These are phyloP conservation scores for Merluccius polli DNA, from an alignment of 2,797 vertebrate genomes.

Conservation along the genomic window DNA sequence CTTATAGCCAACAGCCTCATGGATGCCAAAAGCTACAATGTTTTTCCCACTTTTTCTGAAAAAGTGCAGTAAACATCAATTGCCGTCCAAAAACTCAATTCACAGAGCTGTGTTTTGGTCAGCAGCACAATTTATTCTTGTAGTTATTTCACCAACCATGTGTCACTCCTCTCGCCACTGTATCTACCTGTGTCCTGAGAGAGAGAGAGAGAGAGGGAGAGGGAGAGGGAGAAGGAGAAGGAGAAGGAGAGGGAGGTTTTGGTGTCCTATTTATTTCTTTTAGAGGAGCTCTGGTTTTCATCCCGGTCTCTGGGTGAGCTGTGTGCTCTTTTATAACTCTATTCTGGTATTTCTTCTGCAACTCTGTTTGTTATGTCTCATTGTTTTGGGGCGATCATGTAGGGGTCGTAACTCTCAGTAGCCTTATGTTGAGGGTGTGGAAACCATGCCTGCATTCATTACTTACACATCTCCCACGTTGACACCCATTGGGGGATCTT, in stretches of 20 bases:
- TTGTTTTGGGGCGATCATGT: background rate
- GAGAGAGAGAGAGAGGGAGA: no score
- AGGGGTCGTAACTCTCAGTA: background rate
- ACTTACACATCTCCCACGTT: background rate
- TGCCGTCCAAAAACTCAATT: background rate
- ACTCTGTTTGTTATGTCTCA: background rate
- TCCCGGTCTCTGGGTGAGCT: background rate
- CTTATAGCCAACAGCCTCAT: background rate
- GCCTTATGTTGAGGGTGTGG: no score
- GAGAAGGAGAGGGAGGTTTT: no score
- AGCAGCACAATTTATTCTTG: background rate
- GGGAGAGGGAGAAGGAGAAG: no score
- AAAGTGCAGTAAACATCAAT: background rate
- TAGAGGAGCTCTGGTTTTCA: background rate
- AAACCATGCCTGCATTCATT: background rate
- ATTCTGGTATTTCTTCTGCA: background rate
- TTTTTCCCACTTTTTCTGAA: background rate
- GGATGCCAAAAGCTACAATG: background rate
- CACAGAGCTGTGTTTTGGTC: background rate
- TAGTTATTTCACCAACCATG: no score
- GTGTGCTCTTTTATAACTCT: background rate
- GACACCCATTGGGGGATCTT: background rate
- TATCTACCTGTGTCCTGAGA: background rate
- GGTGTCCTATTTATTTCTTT: background rate
- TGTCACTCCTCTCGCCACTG: background rate